These are phyloP conservation scores for Palythoa grandis DNA, from an alignment of 92 coral and sea anemone species.

Conservation along the genomic window DNA sequence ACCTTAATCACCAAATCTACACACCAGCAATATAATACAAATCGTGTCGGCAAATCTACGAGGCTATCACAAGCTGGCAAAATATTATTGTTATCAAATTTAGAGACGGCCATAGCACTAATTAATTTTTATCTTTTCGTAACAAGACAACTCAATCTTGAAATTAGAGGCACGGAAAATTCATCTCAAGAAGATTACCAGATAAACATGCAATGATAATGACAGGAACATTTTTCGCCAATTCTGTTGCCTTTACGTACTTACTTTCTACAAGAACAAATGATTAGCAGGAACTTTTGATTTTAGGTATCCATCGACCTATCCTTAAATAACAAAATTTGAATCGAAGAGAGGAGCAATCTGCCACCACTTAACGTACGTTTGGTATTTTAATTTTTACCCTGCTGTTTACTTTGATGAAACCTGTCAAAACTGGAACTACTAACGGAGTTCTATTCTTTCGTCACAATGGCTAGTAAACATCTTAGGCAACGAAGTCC, in stretches of 20 bases:
- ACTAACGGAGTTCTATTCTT: neutral
- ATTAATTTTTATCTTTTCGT: neutral
- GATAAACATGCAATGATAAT: neutral
- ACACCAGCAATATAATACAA: neutral
- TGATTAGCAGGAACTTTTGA: neutral
- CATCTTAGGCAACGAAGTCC: neutral
- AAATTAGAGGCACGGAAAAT: conserved; percentile 1
- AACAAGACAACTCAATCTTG: neutral
- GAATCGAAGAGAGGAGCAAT: neutral
- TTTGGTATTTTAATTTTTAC: neutral
- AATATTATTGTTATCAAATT: conserved; percentile 2
- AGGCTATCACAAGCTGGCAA: neutral
- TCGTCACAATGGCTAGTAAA: neutral
- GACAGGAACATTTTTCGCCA: neutral
- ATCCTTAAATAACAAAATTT: neutral
- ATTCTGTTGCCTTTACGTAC: neutral
- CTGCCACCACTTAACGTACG: neutral
- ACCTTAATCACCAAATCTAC: neutral
- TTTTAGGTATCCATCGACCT: neutral
- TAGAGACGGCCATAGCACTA: neutral
- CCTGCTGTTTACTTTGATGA: neutral
- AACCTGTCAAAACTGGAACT: neutral
- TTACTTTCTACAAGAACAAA: neutral
- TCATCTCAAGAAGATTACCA: conserved; percentile 1
- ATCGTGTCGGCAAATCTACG: neutral